These are phyloP conservation scores for roundworm (Caenorhabditis elegans) DNA, from an alignment of 1,140 invertebrate species.

Conservation along the genomic window WBcel235 BX284603.4:9879001-9879500, in stretches of 20 bases:
- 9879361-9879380: neutral
- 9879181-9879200: no score
- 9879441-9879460: slow-evolving; percentile 19
- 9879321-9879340: neutral
- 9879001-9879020: neutral
- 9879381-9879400: no score
- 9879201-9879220: no score
- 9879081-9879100: neutral
- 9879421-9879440: neutral
- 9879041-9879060: neutral
- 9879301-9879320: slow-evolving; percentile 21
- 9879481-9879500: neutral
- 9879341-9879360: neutral
- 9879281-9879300: slow-evolving; percentile 10
- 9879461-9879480: neutral
- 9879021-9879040: neutral
- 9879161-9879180: slow-evolving; percentile 19
- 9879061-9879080: no score
- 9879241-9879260: no score
- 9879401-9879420: slow-evolving; percentile 36
- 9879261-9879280: no score
- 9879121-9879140: neutral
- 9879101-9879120: neutral
- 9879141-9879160: slow-evolving; percentile 18
- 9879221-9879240: no score